Evolutionary conservation across 2,113 vertebrate species (phyloP).

Genomic region (Ranitomeya variabilis): DNA sequence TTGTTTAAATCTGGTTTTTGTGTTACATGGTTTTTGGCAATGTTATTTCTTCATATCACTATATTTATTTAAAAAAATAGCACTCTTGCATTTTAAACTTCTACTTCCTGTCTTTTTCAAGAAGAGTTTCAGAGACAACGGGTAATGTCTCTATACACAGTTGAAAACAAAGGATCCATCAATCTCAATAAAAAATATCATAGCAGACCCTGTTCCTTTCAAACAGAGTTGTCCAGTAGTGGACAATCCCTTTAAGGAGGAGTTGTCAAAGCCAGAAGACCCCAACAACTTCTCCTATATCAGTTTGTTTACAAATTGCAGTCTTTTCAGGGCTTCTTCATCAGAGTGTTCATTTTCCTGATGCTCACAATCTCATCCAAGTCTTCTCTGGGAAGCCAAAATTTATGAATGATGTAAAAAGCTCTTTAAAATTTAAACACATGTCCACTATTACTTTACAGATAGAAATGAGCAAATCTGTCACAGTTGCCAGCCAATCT

Average conservation of each 20-base stretch:
- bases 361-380: constrained; percentile 5
- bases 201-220: too few species aligned
- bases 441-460: neutral
- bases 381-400: neutral
- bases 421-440: constrained; percentile 7
- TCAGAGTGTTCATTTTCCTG: neutral
- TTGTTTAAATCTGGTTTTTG: too few species aligned
- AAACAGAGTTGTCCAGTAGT: too few species aligned
- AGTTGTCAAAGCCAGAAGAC: neutral
- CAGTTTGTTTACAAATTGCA: neutral
- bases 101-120: too few species aligned
- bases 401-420: constrained; percentile 15
- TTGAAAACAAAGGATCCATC: too few species aligned
- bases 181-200: too few species aligned
- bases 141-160: too few species aligned
- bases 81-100: too few species aligned
- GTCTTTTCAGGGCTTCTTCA: neutral
- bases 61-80: too few species aligned
- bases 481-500: neutral
- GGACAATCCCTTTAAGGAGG: neutral
- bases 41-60: too few species aligned
- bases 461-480: constrained; percentile 10
- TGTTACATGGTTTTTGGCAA: too few species aligned
- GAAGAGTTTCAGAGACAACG: too few species aligned
- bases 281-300: neutral